Percentiles rank a stretch among this genome's conserved stretches.
Evolutionary conservation across 1,140 invertebrate species (phyloP).

Genomic region (Aethina tumida): DNA sequence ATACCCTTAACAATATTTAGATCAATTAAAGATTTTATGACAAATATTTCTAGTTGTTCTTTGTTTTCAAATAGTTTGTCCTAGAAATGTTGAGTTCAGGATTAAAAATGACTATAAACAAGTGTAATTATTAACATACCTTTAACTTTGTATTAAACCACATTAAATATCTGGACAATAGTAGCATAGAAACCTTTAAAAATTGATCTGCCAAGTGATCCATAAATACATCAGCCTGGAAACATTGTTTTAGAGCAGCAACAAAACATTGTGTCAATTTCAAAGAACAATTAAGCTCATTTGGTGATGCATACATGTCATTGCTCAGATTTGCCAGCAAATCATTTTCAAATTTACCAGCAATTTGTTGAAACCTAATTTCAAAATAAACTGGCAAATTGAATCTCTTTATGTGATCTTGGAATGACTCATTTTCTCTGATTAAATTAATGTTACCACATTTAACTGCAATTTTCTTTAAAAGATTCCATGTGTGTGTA

Average conservation of each 20-base stretch:
- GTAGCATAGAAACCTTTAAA: conserved; percentile 28
- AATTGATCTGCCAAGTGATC: conserved; percentile 30
- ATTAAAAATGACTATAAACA: conserved; percentile 4
- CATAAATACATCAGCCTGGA: conserved; percentile 25
- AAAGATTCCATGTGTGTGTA: conserved; percentile 66
- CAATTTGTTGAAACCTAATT: conserved; percentile 87
- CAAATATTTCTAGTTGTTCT: conserved; percentile 19
- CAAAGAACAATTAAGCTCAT: conserved; percentile 21
- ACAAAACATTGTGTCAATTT: conserved; percentile 22
- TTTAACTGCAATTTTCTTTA: conserved; percentile 61
- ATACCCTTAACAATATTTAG: conserved; percentile 19
- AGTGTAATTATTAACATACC: conserved; percentile 10
- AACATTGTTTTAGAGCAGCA: conserved; percentile 21
- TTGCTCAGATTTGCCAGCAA: conserved; percentile 11
- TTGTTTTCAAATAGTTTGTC: conserved; percentile 1
- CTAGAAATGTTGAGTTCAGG: conserved; percentile 1
- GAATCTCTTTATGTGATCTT: conserved; percentile 66
- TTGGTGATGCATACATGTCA: conserved; percentile 12
- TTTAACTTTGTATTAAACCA: conserved; percentile 21
- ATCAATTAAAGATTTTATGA: conserved; percentile 26
- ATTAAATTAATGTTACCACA: conserved; percentile 48
- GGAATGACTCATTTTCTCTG: conserved; percentile 37
- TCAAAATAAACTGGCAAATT: conserved; percentile 93
- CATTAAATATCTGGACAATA: conserved; percentile 26
- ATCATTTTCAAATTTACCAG: conserved; percentile 27